Percentiles rank a stretch among this genome's conserved stretches.
phyloP scores from a whole-genome alignment of 2,888 invertebrate species.

The Sminthurinus aureus region DNA sequence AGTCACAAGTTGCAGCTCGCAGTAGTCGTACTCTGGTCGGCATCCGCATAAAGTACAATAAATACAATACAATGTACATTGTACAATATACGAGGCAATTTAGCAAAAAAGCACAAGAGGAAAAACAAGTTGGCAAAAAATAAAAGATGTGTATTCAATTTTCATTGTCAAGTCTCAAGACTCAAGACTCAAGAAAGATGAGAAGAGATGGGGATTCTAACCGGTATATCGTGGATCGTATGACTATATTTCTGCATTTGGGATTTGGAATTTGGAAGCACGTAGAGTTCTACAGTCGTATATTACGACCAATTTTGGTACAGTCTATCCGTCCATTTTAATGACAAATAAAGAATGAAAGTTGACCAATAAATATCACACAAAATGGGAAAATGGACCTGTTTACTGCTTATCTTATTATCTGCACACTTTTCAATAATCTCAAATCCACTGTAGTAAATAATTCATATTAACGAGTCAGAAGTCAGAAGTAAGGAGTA shows the following conservation, averaged over 20 bases:
- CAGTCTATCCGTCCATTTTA: background rate
- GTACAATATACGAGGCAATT: no score
- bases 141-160: background rate
- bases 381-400: background rate
- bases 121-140: background rate
- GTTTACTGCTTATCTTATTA: background rate
- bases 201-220: background rate
- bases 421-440: background rate
- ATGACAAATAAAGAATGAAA: background rate
- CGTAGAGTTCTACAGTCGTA: background rate
- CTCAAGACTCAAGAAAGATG: no score
- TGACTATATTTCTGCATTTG: background rate
- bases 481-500: no score
- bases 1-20: no score
- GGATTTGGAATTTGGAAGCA: background rate
- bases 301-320: slow-evolving; percentile 3
- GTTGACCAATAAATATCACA: background rate
- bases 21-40: no score
- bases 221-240: background rate
- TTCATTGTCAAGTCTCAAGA: no score
- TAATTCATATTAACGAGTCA: no score
- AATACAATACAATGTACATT: no score
- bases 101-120: background rate
- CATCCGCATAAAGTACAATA: no score
- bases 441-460: background rate